Conservation (phyloP, 1,140 invertebrate genomes). For the Drosophila rufa region DNA sequence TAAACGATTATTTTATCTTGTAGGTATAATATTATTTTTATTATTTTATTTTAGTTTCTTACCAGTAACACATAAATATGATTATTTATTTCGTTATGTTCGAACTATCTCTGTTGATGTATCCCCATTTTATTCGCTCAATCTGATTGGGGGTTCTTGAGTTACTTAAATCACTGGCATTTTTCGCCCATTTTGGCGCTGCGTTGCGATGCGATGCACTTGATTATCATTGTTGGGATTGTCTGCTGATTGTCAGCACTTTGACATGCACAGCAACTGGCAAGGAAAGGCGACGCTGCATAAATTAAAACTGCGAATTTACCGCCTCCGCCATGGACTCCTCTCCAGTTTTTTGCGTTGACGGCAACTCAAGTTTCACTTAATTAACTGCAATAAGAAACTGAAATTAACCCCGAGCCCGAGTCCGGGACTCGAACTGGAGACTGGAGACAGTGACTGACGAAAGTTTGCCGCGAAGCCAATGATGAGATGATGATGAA, state of each 20-base stretch:
- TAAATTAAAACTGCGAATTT: conserved; percentile 68
- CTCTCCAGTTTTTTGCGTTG: conserved; percentile 7
- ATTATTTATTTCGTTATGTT: neutral
- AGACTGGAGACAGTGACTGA: conserved; percentile 25
- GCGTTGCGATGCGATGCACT: neutral
- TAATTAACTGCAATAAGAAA: conserved; percentile 83
- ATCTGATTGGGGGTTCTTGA: neutral
- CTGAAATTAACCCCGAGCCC: conserved; percentile 65
- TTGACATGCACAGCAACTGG: conserved; percentile 61
- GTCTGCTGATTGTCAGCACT: conserved; percentile 62
- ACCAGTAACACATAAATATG: no score
- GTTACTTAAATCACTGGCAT: conserved; percentile 11
- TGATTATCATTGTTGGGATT: conserved; percentile 44
- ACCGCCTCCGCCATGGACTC: conserved; percentile 15
- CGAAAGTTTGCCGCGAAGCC: conserved; percentile 47
- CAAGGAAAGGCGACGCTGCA: conserved; percentile 32
- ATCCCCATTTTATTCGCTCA: no score
- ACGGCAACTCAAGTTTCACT: conserved; percentile 71
- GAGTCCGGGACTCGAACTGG: conserved; percentile 6
- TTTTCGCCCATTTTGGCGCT: neutral
- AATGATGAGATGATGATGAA: conserved; percentile 32
- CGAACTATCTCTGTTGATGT: neutral
- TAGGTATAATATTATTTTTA: no score
- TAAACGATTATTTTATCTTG: no score
- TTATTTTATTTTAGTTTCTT: no score